Percentiles rank a stretch among this genome's conserved stretches.
phyloP scores from a whole-genome alignment of 1,140 invertebrate species.

The fruit fly (Drosophila melanogaster) region DNA sequence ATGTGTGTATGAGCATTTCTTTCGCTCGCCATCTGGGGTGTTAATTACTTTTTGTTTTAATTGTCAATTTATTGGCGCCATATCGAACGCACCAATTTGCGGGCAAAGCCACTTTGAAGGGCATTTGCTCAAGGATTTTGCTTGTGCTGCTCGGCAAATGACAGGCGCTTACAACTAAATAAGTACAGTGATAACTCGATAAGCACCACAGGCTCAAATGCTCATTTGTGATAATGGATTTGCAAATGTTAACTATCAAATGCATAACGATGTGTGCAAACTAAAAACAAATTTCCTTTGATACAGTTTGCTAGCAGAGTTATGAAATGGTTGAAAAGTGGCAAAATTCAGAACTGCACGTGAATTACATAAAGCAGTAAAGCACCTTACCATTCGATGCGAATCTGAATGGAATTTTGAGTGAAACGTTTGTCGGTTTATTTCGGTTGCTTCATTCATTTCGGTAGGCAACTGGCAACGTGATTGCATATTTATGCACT shows the following conservation, averaged over 20 bases:
- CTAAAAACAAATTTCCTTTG: too few relatives aligned
- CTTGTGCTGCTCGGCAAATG: conserved; percentile 1
- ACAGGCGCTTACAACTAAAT: conserved; percentile 6
- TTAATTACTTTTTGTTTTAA: conserved; percentile 80
- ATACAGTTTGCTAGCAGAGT: too few relatives aligned
- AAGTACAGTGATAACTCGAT: neutral
- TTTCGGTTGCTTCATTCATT: neutral
- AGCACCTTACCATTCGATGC: neutral
- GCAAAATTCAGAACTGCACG: too few relatives aligned
- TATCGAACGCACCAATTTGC: conserved; percentile 21
- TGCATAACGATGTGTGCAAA: too few relatives aligned
- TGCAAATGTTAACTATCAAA: too few relatives aligned
- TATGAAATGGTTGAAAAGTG: too few relatives aligned
- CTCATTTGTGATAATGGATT: too few relatives aligned
- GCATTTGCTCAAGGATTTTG: conserved; percentile 6
- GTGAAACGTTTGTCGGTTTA: neutral
- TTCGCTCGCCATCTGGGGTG: conserved; percentile 48
- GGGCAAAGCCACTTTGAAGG: conserved; percentile 18
- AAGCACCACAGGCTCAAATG: neutral
- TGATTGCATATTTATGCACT: neutral
- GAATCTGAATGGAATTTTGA: neutral
- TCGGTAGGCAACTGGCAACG: neutral
- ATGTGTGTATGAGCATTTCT: conserved; percentile 17
- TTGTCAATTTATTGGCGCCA: conserved; percentile 62
- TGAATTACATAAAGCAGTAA: too few relatives aligned